These are phyloP conservation scores for Ceratitis capitata DNA, from an alignment of 1,140 invertebrate species.

Conservation along the genomic window DNA sequence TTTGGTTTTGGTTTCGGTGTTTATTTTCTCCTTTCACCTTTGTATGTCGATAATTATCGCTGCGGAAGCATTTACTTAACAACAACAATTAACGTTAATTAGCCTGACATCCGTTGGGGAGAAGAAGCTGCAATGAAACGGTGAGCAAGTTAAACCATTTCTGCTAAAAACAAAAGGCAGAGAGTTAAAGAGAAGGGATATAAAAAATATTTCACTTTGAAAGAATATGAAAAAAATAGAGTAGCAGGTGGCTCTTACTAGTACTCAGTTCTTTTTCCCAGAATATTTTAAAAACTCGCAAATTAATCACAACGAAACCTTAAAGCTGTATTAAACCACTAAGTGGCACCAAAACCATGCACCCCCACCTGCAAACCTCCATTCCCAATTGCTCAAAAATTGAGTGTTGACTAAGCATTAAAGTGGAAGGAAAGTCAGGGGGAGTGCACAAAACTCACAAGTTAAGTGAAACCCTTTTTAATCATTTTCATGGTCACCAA, in stretches of 20 bases:
- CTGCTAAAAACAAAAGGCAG: neutral
- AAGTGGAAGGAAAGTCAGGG: too few relatives aligned
- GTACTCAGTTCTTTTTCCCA: neutral
- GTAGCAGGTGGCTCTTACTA: neutral
- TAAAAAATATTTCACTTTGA: neutral
- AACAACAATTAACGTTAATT: constrained; percentile 35
- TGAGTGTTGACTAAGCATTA: neutral
- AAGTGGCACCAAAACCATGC: neutral
- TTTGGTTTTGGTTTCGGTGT: neutral
- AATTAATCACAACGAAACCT: neutral
- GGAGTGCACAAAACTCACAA: neutral
- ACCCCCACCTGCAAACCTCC: neutral
- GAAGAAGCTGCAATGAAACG: neutral
- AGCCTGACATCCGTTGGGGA: neutral
- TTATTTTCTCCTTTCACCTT: neutral
- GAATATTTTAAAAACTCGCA: neutral
- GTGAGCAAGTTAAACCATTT: neutral
- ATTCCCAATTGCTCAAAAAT: neutral
- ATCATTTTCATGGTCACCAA: constrained; percentile 25
- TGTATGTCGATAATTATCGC: neutral
- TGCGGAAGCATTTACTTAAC: neutral
- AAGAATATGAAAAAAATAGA: neutral
- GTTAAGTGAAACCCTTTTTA: neutral
- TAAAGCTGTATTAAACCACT: neutral
- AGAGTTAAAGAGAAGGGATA: neutral